A percentile compares a stretch with the other conserved stretches of the same genome.
phyloP scores from a whole-genome alignment of 2,888 invertebrate genomes.

The Pasiphila rectangulata region DNA sequence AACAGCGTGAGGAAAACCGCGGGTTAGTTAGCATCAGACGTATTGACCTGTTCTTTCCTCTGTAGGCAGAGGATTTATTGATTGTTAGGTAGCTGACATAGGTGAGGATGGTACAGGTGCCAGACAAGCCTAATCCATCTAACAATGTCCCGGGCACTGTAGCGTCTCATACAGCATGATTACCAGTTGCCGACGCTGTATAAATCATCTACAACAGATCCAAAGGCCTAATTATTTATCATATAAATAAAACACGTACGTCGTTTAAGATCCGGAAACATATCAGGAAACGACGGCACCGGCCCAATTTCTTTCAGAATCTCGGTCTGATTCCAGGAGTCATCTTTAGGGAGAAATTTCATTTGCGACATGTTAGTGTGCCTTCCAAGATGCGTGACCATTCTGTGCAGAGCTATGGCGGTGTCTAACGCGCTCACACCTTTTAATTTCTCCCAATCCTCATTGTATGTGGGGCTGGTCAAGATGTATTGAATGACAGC shows the following conservation, averaged over 20 bases:
- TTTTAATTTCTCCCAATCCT: conserved; percentile 47
- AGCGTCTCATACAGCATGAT: too few relatives aligned
- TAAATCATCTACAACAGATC: too few relatives aligned
- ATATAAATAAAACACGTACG: conserved; percentile 32
- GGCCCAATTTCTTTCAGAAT: conserved; percentile 51
- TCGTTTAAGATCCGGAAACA: conserved; percentile 33
- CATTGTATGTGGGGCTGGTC: conserved; percentile 52
- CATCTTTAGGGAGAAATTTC: background rate
- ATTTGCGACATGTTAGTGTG: conserved; percentile 16
- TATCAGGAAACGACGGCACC: conserved; percentile 39
- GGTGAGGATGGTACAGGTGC: too few relatives aligned
- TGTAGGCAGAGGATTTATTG: too few relatives aligned
- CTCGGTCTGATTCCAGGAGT: conserved; percentile 26
- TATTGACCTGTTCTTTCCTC: too few relatives aligned
- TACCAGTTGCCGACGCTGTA: too few relatives aligned
- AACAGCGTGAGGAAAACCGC: too few relatives aligned
- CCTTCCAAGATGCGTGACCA: conserved; percentile 51
- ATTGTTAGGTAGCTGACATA: too few relatives aligned
- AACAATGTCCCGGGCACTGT: too few relatives aligned
- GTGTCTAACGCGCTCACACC: conserved; percentile 54
- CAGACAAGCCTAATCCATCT: too few relatives aligned
- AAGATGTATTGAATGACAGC: conserved; percentile 59
- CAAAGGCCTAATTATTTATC: too few relatives aligned
- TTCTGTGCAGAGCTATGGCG: conserved; percentile 51
- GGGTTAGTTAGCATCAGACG: too few relatives aligned